These are phyloP conservation scores for Barbus barbus DNA, from an alignment of 2,113 vertebrate genomes.

Conservation along the genomic window DNA sequence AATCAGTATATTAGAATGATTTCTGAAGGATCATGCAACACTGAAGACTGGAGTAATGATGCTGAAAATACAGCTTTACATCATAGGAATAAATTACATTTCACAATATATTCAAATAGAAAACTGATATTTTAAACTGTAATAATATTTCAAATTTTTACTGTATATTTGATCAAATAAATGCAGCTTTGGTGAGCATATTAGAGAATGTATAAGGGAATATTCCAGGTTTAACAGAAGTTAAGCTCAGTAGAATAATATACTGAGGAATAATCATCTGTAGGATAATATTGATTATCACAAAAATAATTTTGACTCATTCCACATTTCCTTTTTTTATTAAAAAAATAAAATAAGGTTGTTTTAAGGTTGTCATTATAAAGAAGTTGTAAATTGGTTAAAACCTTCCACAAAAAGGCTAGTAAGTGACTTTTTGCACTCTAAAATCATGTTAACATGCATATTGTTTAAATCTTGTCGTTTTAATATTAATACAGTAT, in stretches of 20 bases:
- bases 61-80: no score
- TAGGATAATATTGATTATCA: no score
- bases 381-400: no score
- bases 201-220: background rate
- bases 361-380: no score
- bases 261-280: no score
- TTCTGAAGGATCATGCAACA: background rate
- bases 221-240: background rate
- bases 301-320: no score
- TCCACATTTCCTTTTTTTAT: no score
- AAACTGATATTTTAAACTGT: no score
- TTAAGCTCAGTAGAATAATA: no score
- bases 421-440: background rate
- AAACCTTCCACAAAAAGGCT: no score
- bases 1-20: background rate
- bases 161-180: background rate
- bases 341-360: no score
- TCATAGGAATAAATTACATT: background rate
- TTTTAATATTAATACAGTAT: background rate
- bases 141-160: background rate
- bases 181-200: background rate
- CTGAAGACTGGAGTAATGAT: no score
- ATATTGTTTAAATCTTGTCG: background rate
- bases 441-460: background rate
- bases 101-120: background rate